Evolutionary conservation across 2,113 vertebrate genomes (phyloP), one percentile per base, ranked within the genome.

Genomic region (Apaloderma vittatum): DNA sequence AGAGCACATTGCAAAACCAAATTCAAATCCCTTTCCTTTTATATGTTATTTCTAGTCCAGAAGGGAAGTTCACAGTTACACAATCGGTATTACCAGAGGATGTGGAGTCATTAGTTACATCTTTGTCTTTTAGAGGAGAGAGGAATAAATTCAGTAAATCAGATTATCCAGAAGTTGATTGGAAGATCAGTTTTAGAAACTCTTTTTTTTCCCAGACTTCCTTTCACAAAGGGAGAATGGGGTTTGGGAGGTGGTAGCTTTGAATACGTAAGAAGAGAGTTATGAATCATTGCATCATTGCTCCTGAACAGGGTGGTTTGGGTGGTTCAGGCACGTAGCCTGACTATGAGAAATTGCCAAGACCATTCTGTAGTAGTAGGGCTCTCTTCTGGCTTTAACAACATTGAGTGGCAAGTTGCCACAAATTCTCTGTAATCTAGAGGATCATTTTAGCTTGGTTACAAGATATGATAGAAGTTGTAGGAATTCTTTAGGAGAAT

Each of bases 241-340:
- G 11, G 4, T 20, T 78, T 82, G 58, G 32, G 34, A 89, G 51
- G 37, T 63, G 66, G 45, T 15, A 54, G 27, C 21, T 91, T 52
- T 84, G 68, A 71, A 77, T 74, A 29, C 48, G 29, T 37, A 22
- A 45, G 51, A 43, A 75, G 7, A 61, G 49, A 29, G n/a, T 43
- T 10, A 22, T 57, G 61, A 65, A 36, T 84, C 68, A 43, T 57
- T 12, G 51, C 1, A 0, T 54, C 11, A 4, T 16, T 55, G 15
- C 34, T 87, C 73, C 48, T 15, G 26, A 84, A 2, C 8, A 14
- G 29, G 17, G 61, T 0, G 0, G 45, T 52, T 14, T 63, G 32
- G 45, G 62, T 27, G 19, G 11, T 34, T 87, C 73, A n/a, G 49
- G 21, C 22, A 9, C 3, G 6, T 9, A 32, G 32, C 26, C 59